These are phyloP conservation scores for Haemorhous mexicanus DNA, from an alignment of 2,113 vertebrate species.

Conservation along the genomic window DNA sequence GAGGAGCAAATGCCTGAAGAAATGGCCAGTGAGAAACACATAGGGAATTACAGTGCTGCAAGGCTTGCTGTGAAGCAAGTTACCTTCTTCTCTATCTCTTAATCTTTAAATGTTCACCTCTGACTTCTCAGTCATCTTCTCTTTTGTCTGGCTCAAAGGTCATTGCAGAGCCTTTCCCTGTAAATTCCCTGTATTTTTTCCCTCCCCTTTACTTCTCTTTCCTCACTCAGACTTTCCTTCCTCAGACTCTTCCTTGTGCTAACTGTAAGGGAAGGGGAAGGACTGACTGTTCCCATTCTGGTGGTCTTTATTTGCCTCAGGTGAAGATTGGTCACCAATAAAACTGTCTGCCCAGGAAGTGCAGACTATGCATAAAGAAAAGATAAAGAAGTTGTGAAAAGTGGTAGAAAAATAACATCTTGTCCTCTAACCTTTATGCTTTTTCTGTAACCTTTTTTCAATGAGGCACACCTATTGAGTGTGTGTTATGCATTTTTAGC, in stretches of 20 bases:
- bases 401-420: neutral
- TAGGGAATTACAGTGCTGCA: neutral
- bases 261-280: neutral
- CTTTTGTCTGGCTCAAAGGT: neutral
- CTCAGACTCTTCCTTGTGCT: neutral
- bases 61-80: neutral
- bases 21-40: neutral
- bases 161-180: neutral
- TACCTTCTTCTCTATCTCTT: neutral
- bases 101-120: neutral
- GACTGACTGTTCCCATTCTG: neutral
- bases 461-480: neutral
- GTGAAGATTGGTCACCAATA: neutral
- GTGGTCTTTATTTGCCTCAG: neutral
- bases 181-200: neutral
- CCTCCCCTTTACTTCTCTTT: neutral
- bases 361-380: neutral
- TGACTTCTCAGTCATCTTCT: neutral
- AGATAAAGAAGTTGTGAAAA: neutral
- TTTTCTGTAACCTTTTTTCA: neutral
- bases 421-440: neutral
- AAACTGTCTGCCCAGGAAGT: neutral
- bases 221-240: neutral
- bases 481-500: neutral
- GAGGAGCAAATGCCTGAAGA: neutral